Base-by-base conservation (phyloP, 2,888 invertebrate species). In the Hypena proboscidalis region DNA sequence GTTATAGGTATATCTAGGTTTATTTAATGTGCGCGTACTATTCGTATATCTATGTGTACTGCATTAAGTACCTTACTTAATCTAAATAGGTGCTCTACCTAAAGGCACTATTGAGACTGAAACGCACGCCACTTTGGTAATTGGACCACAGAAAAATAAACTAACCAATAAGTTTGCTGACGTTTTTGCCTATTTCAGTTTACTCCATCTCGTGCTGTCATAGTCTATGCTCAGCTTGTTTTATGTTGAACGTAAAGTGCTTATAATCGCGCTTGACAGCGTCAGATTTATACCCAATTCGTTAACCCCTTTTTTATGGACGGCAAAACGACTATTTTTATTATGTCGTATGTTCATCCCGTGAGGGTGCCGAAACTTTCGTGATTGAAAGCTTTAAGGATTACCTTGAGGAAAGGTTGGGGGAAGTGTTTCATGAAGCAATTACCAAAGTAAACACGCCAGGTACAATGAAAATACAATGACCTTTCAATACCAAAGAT, bases 201-300 rank as follows among this genome's bases (percentile, higher is more conserved):
- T 29, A n/a, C 13, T 26, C 15, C 21, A 6, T 61, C 58, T 61
- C 30, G 8, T 6, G 3, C 4, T 0, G 0, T 7, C 1, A 0
- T 17, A 26, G 32, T 53, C 54, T 49, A 36, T 35, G 41, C 31
- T 38, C 33, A 36, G 40, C 40, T 39, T 53, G 38, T 70, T 74
- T 76, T 68, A 75, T 61, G 70, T 61, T 32, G 54, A 51, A 58
- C 69, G 62, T 75, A 75, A 76, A 72, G 56, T 55, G 57, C 69
- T 66, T 74, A 68, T 67, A 75, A 75, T 77, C 64, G 64, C 57
- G 54, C 37, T 34, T 45, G 43, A 40, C 43, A 49, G 42, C 56
- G 47, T 55, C 55, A 31, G 38, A 55, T 66, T 62, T 62, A 63
- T 56, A 48, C 44, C 63, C 50, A 62, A 66, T 63, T 63, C 53